Evolutionary conservation across 2,797 vertebrate species (phyloP).

Genomic region (Lagorchestes hirsutus): DNA sequence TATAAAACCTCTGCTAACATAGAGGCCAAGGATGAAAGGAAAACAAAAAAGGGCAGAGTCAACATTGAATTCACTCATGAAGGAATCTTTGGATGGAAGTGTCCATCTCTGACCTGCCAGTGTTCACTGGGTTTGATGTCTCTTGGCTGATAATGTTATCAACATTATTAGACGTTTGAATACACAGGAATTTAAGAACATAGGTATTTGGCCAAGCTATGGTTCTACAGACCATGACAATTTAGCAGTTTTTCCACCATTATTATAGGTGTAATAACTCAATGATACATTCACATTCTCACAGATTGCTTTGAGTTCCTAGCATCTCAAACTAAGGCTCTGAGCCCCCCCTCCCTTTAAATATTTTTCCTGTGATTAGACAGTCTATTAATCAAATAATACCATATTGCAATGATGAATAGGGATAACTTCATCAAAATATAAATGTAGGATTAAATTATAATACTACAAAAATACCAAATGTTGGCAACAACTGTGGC

Average conservation of each 20-base stretch:
- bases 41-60: constrained; percentile 21
- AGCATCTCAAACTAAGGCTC: background rate
- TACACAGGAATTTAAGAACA: background rate
- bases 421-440: background rate
- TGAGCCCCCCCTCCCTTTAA: background rate
- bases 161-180: background rate
- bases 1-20: constrained; percentile 68
- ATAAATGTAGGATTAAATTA: background rate
- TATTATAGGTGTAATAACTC: background rate
- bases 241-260: background rate
- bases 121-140: background rate
- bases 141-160: background rate
- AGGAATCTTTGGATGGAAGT: background rate
- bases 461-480: background rate
- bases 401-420: background rate
- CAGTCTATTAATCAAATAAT: background rate
- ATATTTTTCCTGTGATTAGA: background rate
- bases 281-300: background rate
- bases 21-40: constrained; percentile 54
- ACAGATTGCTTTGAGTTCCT: background rate
- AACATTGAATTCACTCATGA: background rate
- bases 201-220: background rate
- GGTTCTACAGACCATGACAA: background rate
- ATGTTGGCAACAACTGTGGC: background rate
- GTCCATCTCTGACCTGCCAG: background rate